Conservation (phyloP, 2,797 vertebrate species). For the Gambelia wislizenii region DNA sequence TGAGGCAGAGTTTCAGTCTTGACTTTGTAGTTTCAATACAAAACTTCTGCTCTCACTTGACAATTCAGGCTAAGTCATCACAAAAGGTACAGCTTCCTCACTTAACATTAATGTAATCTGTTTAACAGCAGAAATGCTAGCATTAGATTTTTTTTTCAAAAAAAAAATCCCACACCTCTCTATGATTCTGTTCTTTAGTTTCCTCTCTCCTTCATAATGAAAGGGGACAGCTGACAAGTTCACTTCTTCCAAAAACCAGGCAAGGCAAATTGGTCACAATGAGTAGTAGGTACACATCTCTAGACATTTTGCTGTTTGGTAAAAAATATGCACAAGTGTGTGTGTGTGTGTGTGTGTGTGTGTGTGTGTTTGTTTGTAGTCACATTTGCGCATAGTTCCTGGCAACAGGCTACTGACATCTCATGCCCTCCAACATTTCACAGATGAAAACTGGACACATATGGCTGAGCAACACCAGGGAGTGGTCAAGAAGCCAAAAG, state of each 20-base stretch:
- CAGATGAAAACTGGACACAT: too few species aligned
- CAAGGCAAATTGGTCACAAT: neutral
- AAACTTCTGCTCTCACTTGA: neutral
- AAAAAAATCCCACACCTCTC: neutral
- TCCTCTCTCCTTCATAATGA: neutral
- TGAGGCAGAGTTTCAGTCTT: neutral
- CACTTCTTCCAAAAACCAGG: neutral
- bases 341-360: too few species aligned
- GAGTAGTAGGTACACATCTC: neutral
- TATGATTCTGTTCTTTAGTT: neutral
- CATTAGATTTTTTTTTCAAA: neutral
- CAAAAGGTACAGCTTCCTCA: neutral
- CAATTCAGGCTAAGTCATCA: neutral
- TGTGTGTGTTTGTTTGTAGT: neutral
- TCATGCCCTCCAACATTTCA: too few species aligned
- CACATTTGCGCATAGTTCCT: neutral
- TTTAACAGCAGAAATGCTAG: neutral
- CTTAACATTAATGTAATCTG: constrained; percentile 9
- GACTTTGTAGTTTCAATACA: neutral
- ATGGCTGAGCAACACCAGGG: too few species aligned
- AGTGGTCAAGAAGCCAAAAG: too few species aligned
- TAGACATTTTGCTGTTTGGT: neutral
- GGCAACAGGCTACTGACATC: neutral
- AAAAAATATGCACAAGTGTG: neutral
- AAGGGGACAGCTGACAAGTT: neutral